phyloP scores from a whole-genome alignment of 2,113 vertebrate species.

The Nyctereutes procyonoides region DNA sequence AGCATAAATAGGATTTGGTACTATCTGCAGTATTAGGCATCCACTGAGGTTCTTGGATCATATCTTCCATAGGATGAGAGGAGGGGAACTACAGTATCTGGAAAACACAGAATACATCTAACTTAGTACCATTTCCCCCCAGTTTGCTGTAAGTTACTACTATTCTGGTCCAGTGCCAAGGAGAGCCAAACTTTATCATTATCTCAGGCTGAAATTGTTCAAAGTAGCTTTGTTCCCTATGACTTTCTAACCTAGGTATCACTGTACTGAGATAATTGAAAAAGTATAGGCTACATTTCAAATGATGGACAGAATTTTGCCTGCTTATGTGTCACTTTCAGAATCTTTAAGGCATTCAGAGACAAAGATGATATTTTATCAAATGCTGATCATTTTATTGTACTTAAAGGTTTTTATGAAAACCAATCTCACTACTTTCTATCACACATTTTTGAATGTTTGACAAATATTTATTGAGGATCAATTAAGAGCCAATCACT shows the following conservation, averaged over 20 bases:
- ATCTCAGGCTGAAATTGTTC: not conserved
- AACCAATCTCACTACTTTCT: not conserved
- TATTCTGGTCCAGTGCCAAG: not conserved
- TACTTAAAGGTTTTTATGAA: not conserved
- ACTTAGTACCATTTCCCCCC: not conserved
- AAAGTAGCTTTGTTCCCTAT: not conserved
- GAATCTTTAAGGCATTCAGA: not conserved
- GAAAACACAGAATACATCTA: not conserved
- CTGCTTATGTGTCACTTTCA: not conserved
- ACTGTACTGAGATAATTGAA: not conserved
- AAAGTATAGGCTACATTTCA: not conserved
- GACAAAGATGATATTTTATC: not conserved
- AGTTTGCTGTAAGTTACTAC: not conserved
- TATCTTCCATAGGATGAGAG: not conserved
- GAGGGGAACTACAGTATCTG: not conserved
- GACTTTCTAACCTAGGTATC: not conserved
- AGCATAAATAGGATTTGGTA: not conserved
- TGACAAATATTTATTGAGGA: not conserved
- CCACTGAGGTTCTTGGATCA: not conserved
- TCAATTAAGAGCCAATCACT: not conserved
- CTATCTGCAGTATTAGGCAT: not conserved
- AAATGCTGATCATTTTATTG: conserved; percentile 30
- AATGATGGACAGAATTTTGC: not conserved
- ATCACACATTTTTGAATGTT: not conserved
- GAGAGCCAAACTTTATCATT: not conserved